Percentiles rank a stretch among this genome's conserved stretches.
These are phyloP conservation scores for Caracal caracal DNA, from an alignment of 2,113 vertebrate genomes.

Conservation along the genomic window DNA sequence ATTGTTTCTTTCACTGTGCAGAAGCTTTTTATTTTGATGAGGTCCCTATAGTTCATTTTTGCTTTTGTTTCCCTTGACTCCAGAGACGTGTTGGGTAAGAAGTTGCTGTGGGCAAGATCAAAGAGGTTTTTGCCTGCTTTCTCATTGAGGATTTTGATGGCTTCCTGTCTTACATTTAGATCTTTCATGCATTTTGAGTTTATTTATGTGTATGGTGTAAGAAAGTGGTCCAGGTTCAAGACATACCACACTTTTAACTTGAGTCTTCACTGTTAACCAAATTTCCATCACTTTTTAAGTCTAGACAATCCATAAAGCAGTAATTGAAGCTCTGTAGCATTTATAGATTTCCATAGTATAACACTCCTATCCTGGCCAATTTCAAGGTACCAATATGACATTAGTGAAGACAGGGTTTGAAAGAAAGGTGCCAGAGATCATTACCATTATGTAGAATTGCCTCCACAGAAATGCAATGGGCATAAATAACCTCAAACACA, in stretches of 20 bases:
- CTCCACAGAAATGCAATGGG: neutral
- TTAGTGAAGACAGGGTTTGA: neutral
- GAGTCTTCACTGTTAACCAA: neutral
- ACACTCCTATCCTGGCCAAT: neutral
- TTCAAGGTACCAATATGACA: neutral
- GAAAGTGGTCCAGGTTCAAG: too few species aligned
- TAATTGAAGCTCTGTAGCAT: neutral
- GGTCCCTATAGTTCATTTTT: too few species aligned
- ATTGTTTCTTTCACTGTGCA: too few species aligned
- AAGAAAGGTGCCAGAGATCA: neutral
- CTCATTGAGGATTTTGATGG: too few species aligned
- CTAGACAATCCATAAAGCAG: neutral
- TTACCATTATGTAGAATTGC: neutral
- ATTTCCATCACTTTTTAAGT: neutral
- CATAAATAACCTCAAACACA: neutral
- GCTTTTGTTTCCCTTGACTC: too few species aligned
- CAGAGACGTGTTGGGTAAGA: too few species aligned
- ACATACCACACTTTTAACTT: neutral
- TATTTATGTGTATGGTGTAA: too few species aligned
- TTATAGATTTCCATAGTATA: neutral
- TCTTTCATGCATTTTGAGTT: too few species aligned
- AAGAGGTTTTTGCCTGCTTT: too few species aligned
- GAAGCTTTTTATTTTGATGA: too few species aligned
- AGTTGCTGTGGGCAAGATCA: too few species aligned
- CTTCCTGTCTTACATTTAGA: too few species aligned